Evolutionary conservation across 2,888 invertebrate species (phyloP), one percentile per base, ranked within the genome.

Genomic region (Eupithecia inturbata): DNA sequence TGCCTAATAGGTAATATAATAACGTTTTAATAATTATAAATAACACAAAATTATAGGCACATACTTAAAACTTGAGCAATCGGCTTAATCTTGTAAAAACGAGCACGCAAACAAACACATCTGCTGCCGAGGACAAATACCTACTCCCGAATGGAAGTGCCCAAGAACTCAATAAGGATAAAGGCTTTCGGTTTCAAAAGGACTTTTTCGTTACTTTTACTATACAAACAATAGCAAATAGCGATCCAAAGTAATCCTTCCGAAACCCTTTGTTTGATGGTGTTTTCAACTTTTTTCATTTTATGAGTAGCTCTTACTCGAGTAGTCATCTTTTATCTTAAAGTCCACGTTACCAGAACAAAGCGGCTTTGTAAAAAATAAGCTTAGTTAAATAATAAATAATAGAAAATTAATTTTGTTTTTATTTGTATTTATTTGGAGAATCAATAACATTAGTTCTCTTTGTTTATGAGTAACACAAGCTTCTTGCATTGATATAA

Each of bases 121-220:
- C 12, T 26, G 53, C n/a, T 22, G 22, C 53, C 0, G 22, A 26
- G 4, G 4, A 57, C 1, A 41, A 36, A n/a, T 49, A n/a, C n/a
- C n/a, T 36, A 72, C 74, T 41, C 49, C 33, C 69, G 67, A 68
- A 74, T 57, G 0, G 68, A 74, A 68, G 66, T 62, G 66, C 71
- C 64, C 22, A 69, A 64, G 67, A 73, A 74, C 64, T 76, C 72
- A 67, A 73, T 74, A 74, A 67, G 74, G 67, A 74, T 71, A 77
- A 74, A 72, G 68, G 28, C 57, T 70, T 74, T 73, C 71, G 67
- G 41, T 63, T 71, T 68, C 66, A 66, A 77, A 62, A 72, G 67
- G 71, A 41, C 63, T 71, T 69, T 74, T 74, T 67, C 67, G 62
- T 70, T 74, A 70, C 73, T 74, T 70, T 41, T 16, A n/a, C n/a